Base-by-base conservation (phyloP, 2,888 invertebrate genomes). In the Halictus ligatus region DNA sequence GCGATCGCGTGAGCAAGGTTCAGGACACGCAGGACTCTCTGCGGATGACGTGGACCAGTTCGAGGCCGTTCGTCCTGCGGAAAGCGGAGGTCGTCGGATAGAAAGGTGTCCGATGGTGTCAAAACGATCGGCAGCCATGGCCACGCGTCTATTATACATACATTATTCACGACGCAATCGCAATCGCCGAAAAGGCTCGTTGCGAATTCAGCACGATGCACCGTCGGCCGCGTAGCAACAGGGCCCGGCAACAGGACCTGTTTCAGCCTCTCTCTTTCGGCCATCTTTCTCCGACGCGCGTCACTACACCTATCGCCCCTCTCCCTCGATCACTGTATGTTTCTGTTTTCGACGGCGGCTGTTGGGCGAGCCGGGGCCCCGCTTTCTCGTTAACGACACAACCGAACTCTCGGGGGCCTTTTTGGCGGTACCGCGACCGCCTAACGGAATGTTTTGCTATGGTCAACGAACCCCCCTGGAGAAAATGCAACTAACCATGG, bases 141-240 rank as follows among this genome's bases (percentile, higher is more conserved):
- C 87, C 87, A 87, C 78, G 84, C 78, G 85, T 88, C 86, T 90
- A 89, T 91, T 91, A 88, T 43, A 82, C 90, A 92, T 91, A 86
- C 90, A 91, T 91, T 91, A 92, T 92, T 92, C 92, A 92, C 88
- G 60, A 60, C 25, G 2, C 25, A 60, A 60, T 60, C 80, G 89
- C 88, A 90, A 91, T 88, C 86, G 82, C 81, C 84, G 85, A 92
- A 93, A 92, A 87, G 74, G 89, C 91, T 93, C 91, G 93, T 93
- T 93, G 92, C 91, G 92, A 93, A 93, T 93, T 93, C 93, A 92
- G 89, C 91, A 91, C 92, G 92, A 93, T 93, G 93, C 93, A 93
- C 90, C 91, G 90, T 91, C 25, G 13, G 90, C 92, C 93, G 93
- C 91, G 93, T 93, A 93, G 93, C 93, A 93, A 93, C 93, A 93